phyloP scores from a whole-genome alignment of 2,888 invertebrate species.

The Corbicula japonica region DNA sequence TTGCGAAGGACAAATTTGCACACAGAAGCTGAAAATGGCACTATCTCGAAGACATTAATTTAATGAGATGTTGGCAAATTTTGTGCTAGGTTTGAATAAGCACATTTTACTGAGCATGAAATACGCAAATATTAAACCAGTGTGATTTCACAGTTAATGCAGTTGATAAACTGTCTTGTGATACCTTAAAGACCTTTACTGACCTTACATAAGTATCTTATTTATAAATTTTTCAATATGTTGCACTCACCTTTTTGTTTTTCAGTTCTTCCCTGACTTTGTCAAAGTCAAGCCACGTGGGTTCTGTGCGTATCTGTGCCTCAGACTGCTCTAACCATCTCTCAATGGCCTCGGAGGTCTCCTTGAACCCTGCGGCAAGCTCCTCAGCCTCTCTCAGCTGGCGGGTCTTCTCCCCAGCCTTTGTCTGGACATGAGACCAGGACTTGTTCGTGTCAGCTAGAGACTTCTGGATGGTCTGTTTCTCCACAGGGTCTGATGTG shows the following conservation, averaged over 20 bases:
- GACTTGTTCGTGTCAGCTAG: slow-evolving; percentile 77
- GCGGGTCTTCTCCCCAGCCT: slow-evolving; percentile 72
- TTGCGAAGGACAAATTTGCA: too few species aligned
- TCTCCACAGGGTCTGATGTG: slow-evolving; percentile 76
- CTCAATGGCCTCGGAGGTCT: slow-evolving; percentile 72
- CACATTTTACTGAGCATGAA: too few species aligned
- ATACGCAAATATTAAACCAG: too few species aligned
- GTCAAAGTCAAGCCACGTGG: slow-evolving; percentile 74
- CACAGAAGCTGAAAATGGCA: too few species aligned
- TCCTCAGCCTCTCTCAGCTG: slow-evolving; percentile 79
- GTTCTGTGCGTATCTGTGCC: slow-evolving; percentile 63
- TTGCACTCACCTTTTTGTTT: slow-evolving; percentile 76
- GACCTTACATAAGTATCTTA: too few species aligned
- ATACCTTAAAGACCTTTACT: too few species aligned
- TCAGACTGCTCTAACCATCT: slow-evolving; percentile 75
- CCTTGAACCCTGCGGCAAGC: slow-evolving; percentile 73
- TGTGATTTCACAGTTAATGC: too few species aligned
- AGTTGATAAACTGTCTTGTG: too few species aligned
- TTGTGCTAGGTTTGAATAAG: too few species aligned
- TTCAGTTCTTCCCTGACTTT: slow-evolving; percentile 76
- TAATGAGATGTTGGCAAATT: too few species aligned
- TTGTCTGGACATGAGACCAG: slow-evolving; percentile 77
- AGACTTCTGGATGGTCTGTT: slow-evolving; percentile 76
- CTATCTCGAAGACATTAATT: too few species aligned
- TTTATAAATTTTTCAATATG: too few species aligned